These are phyloP conservation scores for Sebastes flavidus DNA, from an alignment of 2,797 vertebrate genomes.

Conservation along the genomic window DNA sequence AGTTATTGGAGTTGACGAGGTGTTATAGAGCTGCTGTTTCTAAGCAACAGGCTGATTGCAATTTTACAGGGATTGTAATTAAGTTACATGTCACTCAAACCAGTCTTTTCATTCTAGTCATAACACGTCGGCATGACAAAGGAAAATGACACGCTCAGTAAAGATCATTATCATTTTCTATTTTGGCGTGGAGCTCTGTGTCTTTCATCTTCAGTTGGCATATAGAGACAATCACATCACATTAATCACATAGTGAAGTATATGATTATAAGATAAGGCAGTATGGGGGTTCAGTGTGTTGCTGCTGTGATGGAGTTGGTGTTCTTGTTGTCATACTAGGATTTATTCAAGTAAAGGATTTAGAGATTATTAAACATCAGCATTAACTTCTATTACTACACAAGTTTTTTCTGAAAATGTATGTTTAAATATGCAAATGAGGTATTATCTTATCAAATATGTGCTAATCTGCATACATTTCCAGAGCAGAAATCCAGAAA, in stretches of 20 bases:
- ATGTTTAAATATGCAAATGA: too few relatives aligned
- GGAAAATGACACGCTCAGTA: slow-evolving; percentile 25
- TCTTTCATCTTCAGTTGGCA: background rate
- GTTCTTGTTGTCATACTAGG: background rate
- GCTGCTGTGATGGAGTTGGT: background rate
- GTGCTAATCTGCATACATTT: too few relatives aligned
- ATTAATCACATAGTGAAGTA: background rate
- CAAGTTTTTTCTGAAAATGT: too few relatives aligned
- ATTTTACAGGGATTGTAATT: slow-evolving; percentile 53
- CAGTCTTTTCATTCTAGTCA: slow-evolving; percentile 21
- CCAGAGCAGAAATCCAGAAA: too few relatives aligned
- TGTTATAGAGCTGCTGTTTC: slow-evolving; percentile 41
- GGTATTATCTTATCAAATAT: too few relatives aligned
- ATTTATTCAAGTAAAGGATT: background rate
- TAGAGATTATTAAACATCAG: background rate
- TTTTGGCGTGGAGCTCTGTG: background rate
- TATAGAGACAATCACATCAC: slow-evolving; percentile 7
- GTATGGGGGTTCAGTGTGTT: background rate
- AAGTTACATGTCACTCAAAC: slow-evolving; percentile 55
- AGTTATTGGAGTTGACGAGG: slow-evolving; percentile 23
- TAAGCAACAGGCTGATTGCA: slow-evolving; percentile 53
- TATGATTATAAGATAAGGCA: slow-evolving; percentile 5
- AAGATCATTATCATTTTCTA: slow-evolving; percentile 47
- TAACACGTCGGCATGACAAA: slow-evolving; percentile 25
- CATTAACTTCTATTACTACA: background rate